phyloP scores from a whole-genome alignment of 2,113 vertebrate species.

The Tapirus terrestris region DNA sequence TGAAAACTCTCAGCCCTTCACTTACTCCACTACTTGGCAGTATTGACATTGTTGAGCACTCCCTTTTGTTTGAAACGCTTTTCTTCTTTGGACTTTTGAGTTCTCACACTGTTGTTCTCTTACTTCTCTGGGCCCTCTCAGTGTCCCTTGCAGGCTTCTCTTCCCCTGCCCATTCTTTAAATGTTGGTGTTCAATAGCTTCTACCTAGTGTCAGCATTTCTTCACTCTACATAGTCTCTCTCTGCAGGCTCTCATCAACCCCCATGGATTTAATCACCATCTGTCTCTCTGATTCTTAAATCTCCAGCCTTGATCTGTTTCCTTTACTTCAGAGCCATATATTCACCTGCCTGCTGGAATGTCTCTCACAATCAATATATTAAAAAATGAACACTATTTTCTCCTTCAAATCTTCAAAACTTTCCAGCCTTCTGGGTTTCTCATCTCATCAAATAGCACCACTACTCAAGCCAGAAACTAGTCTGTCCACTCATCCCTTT shows the following conservation, averaged over 20 bases:
- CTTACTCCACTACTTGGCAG: not conserved
- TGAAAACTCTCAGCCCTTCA: constrained; percentile 9
- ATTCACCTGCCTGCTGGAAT: not conserved
- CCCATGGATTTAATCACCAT: not conserved
- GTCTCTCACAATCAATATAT: not conserved
- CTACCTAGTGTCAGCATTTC: not conserved
- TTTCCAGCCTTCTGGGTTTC: not conserved
- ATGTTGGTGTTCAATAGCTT: not conserved
- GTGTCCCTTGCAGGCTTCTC: constrained; percentile 11
- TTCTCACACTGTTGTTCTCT: not conserved
- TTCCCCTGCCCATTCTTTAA: not conserved
- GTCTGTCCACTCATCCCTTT: not conserved
- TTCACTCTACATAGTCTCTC: not conserved
- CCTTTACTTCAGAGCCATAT: not conserved
- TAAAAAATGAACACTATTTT: not conserved
- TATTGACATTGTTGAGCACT: not conserved
- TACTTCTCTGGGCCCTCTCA: not conserved
- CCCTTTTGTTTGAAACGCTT: not conserved
- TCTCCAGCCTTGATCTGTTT: constrained; percentile 36
- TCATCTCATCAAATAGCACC: not conserved
- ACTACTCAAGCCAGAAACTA: not conserved
- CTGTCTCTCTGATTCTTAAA: not conserved
- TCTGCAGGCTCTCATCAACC: not conserved
- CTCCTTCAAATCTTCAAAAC: not conserved
- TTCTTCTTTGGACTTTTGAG: not conserved